Evolutionary conservation across 2,113 vertebrate species (phyloP).

Genomic region (Turdus rufiventris): DNA sequence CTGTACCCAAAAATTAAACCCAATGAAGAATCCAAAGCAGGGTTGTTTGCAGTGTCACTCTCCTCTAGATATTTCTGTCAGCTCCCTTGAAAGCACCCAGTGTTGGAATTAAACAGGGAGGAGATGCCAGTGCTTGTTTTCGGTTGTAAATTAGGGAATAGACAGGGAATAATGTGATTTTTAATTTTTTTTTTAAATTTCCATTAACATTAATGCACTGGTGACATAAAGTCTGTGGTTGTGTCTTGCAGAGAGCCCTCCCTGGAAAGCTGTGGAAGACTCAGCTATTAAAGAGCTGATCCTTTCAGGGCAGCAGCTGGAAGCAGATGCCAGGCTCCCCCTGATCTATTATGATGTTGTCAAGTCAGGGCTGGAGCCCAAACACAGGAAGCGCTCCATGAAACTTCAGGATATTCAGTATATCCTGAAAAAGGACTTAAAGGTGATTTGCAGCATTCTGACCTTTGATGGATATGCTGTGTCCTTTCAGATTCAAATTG

Average conservation of each 20-base stretch:
- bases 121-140: neutral
- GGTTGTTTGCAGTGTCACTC: neutral
- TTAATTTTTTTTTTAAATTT: neutral
- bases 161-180: neutral
- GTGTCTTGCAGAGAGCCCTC: slow-evolving; percentile 70
- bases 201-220: neutral
- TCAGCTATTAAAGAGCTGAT: slow-evolving; percentile 65
- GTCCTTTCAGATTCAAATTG: neutral
- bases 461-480: neutral
- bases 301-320: slow-evolving; percentile 57
- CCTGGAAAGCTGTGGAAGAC: slow-evolving; percentile 74
- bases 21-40: neutral
- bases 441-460: slow-evolving; percentile 47
- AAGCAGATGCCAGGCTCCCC: slow-evolving; percentile 72
- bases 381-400: slow-evolving; percentile 63
- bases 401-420: slow-evolving; percentile 77
- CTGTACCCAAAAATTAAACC: neutral
- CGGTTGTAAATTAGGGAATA: neutral
- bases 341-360: slow-evolving; percentile 69
- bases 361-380: slow-evolving; percentile 69
- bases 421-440: slow-evolving; percentile 74
- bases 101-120: neutral
- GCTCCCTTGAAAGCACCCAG: neutral
- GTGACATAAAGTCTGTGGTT: neutral
- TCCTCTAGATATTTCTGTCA: neutral